These are phyloP conservation scores for Blera fallax DNA, from an alignment of 2,888 invertebrate genomes.

Conservation along the genomic window DNA sequence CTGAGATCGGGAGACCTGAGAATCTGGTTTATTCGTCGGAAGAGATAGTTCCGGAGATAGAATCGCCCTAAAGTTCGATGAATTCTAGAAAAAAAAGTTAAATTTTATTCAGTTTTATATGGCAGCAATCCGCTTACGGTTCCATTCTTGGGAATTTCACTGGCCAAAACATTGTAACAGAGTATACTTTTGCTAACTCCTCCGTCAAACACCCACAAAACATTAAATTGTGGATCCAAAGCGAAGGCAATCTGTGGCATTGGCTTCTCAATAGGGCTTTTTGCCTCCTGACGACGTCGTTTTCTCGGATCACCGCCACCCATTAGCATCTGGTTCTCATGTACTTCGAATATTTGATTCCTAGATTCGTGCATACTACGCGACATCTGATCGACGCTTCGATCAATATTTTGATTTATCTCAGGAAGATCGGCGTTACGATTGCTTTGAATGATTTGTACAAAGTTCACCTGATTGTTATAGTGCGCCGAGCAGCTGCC, in stretches of 20 bases:
- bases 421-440: conserved; percentile 76
- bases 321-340: conserved; percentile 76
- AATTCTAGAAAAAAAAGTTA: conserved; percentile 75
- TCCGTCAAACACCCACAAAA: conserved; percentile 95
- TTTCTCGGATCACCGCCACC: conserved; percentile 73
- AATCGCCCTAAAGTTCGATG: conserved; percentile 83
- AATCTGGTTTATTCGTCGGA: conserved; percentile 86
- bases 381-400: conserved; percentile 79
- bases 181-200: conserved; percentile 83
- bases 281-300: conserved; percentile 74
- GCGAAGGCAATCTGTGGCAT: conserved; percentile 81
- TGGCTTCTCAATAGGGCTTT: conserved; percentile 75
- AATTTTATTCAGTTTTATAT: conserved; percentile 46
- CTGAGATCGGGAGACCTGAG: conserved; percentile 90
- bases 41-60: conserved; percentile 92
- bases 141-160: conserved; percentile 84
- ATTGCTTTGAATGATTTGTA: conserved; percentile 86
- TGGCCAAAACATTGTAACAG: conserved; percentile 92
- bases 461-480: conserved; percentile 92
- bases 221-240: conserved; percentile 95
- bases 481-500: conserved; percentile 94
- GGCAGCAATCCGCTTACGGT: conserved; percentile 74
- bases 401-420: conserved; percentile 80
- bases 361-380: conserved; percentile 81
- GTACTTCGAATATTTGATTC: conserved; percentile 81